Percentiles rank a stretch among this genome's conserved stretches.
These are phyloP conservation scores for Cygnus buccinator DNA, from an alignment of 2,113 vertebrate species.

Conservation along the genomic window DNA sequence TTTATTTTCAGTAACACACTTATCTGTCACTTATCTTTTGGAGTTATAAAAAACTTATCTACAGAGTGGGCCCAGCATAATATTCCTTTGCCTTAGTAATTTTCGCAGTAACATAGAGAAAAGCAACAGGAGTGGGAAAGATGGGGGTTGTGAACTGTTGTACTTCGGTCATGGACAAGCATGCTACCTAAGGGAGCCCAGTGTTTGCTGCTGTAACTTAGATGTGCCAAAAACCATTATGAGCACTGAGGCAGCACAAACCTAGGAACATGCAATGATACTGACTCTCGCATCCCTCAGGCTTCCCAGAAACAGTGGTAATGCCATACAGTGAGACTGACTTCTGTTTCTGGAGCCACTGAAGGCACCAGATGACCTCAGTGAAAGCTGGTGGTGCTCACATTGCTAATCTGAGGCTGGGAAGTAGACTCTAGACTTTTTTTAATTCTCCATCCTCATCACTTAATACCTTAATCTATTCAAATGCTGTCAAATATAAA, in stretches of 20 bases:
- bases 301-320: neutral
- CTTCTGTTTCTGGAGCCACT: neutral
- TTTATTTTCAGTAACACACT: neutral
- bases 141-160: neutral
- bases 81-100: neutral
- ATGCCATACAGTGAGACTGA: neutral
- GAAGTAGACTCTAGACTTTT: neutral
- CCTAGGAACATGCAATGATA: neutral
- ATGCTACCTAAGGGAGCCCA: rapidly evolving
- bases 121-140: neutral
- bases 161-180: neutral
- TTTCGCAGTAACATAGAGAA: neutral
- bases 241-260: neutral
- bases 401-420: rapidly evolving
- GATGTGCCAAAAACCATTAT: neutral
- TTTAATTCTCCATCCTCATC: neutral
- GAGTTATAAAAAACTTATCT: neutral
- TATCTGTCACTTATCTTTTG: neutral
- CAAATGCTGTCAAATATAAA: neutral
- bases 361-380: neutral
- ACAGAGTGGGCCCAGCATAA: neutral
- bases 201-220: neutral
- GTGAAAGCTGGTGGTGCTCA: neutral
- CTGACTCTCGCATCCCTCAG: neutral
- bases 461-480: neutral